A percentile compares a stretch with the other conserved stretches of the same genome.
These are phyloP conservation scores for Drosophila baimaii DNA, from an alignment of 1,140 invertebrate genomes.

Conservation along the genomic window DNA sequence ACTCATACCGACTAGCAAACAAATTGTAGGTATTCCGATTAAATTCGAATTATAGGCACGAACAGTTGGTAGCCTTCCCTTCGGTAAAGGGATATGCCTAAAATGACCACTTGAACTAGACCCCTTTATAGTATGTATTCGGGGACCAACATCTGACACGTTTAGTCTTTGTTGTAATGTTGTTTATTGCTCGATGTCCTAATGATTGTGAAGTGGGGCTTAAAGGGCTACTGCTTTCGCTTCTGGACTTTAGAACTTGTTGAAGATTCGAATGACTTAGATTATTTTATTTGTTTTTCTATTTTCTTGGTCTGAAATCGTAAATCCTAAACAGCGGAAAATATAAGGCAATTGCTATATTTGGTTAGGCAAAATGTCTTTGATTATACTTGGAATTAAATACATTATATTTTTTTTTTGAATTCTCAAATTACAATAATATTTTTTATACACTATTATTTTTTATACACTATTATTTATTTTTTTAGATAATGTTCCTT, in stretches of 20 bases:
- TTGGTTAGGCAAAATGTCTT: neutral
- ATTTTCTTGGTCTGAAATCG: no score
- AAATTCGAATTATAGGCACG: slow-evolving; percentile 72
- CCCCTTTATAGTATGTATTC: slow-evolving; percentile 25
- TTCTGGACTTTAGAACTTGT: neutral
- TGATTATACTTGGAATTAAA: neutral
- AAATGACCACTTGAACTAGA: slow-evolving; percentile 58
- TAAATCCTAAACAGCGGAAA: neutral
- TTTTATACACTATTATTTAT: no score
- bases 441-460: neutral
- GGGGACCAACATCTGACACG: slow-evolving; percentile 60
- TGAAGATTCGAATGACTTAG: no score
- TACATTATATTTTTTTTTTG: neutral
- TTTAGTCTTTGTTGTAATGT: slow-evolving; percentile 14
- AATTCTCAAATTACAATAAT: neutral
- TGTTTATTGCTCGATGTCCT: slow-evolving; percentile 33
- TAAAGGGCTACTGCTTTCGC: neutral
- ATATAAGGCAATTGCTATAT: neutral
- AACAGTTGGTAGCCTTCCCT: slow-evolving; percentile 55
- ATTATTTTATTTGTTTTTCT: no score
- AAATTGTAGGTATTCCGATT: slow-evolving; percentile 68
- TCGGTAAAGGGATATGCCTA: slow-evolving; percentile 33
- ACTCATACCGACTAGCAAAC: slow-evolving; percentile 46
- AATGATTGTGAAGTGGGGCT: neutral
- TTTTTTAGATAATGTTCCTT: neutral